Evolutionary conservation across 1,140 invertebrate genomes (phyloP), one percentile per base, ranked within the genome.

Genomic region (Procambarus virginalis): DNA sequence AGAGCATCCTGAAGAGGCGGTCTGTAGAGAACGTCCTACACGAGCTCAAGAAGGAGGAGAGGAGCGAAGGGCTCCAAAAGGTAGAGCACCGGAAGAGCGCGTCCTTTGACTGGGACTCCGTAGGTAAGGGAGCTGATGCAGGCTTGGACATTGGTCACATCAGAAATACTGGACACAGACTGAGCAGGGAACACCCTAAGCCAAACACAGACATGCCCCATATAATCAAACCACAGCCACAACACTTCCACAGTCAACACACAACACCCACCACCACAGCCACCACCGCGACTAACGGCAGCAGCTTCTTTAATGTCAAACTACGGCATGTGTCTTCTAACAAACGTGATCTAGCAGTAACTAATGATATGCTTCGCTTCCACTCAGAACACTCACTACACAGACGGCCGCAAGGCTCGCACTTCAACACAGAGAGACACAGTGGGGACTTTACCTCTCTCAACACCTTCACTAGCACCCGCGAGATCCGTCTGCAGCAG

Each of bases 1-100:
- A 92, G 76, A 89, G 92, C 76, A 92, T 92, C 75, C 75, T 92
- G 83, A 92, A 92, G 76, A 79, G 92, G 45, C 75, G 89, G 73
- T 92, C 92, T 4, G 87, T 88, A 46, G 92, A 92, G 80, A 92
- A 91, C 78, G 90, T 92, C 2, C 46, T 89, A 14, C 86, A 82
- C 9, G 91, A 91, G 78, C 49, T 88, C 17, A 83, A 84, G 81
- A 68, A 76, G 9, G 88, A 89, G 60, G 90, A 91, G 70, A 64
- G 79, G 73, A 68, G 84, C 64, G 90, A 92, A 58, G 80, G 70
- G 60, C 78, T 75, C 55, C 90, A 89, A 80, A 91, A 88, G 84
- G 89, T 90, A 86, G 83, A 89, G 22, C 86, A 90, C 88, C 84
- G 84, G 51, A 90, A 92, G 84, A 92, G 84, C 64, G 80, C 91